phyloP scores from a whole-genome alignment of 1,140 invertebrate species.

The Drosophila jambulina region DNA sequence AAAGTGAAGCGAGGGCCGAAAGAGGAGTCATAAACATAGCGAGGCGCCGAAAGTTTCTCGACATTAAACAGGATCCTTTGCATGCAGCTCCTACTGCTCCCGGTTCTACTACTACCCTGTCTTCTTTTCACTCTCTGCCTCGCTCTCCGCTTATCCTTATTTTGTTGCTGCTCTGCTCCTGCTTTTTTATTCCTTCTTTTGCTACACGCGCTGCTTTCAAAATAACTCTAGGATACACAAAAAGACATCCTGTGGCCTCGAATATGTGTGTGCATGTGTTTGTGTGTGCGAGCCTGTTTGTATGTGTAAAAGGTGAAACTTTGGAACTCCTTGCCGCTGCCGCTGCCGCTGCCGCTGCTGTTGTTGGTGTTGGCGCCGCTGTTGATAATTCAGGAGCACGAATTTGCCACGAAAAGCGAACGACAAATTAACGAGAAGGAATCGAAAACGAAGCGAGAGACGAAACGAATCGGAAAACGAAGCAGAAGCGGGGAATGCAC shows the following conservation, averaged over 20 bases:
- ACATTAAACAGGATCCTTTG: conserved; percentile 54
- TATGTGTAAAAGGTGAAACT: conserved; percentile 71
- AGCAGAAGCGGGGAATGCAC: conserved; percentile 63
- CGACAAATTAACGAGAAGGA: conserved; percentile 64
- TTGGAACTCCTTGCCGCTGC: conserved; percentile 61
- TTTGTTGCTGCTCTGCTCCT: conserved; percentile 32
- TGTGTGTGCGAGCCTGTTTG: conserved; percentile 11
- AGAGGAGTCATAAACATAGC: conserved; percentile 40
- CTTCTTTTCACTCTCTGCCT: background rate
- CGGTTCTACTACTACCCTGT: background rate
- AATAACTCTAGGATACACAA: conserved; percentile 83
- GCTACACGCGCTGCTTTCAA: conserved; percentile 68
- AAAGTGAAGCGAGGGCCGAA: background rate
- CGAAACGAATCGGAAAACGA: conserved; percentile 29
- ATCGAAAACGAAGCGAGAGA: conserved; percentile 18
- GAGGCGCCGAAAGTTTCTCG: conserved; percentile 37
- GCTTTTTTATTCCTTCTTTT: conserved; percentile 35
- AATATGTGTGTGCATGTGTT: conserved; percentile 18
- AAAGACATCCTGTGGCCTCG: conserved; percentile 72
- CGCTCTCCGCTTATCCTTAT: conserved; percentile 7
- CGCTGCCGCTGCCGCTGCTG: conserved; percentile 32
- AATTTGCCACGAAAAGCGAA: conserved; percentile 73
- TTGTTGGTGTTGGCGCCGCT: conserved; percentile 32
- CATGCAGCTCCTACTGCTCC: conserved; percentile 39
- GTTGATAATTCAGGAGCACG: conserved; percentile 68